phyloP scores from a whole-genome alignment of 2,113 vertebrate genomes.

The Oryzias celebensis region DNA sequence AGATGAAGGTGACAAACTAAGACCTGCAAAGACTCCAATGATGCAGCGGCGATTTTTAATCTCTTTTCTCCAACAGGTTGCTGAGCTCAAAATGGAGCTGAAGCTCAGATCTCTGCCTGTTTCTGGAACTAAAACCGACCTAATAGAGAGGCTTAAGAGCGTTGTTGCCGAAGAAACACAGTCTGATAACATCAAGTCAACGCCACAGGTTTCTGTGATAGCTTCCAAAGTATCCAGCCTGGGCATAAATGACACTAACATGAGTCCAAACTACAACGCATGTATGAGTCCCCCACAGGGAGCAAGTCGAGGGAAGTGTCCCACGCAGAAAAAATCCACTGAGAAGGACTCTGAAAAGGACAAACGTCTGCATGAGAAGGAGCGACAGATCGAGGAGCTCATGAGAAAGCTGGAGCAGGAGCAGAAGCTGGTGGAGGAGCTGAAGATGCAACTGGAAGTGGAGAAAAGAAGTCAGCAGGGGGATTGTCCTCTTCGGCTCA shows the following conservation, averaged over 20 bases:
- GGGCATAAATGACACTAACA: slow-evolving; percentile 79
- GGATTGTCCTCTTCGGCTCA: slow-evolving; percentile 52
- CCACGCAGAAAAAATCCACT: slow-evolving; percentile 72
- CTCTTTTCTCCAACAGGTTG: slow-evolving; percentile 79
- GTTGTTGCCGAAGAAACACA: slow-evolving; percentile 21
- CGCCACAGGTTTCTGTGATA: slow-evolving; percentile 86
- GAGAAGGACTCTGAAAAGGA: slow-evolving; percentile 92
- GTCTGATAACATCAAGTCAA: slow-evolving; percentile 74
- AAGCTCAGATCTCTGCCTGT: slow-evolving; percentile 93
- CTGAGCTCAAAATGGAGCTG: slow-evolving; percentile 94
- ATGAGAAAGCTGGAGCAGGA: slow-evolving; percentile 94
- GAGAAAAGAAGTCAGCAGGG: slow-evolving; percentile 89
- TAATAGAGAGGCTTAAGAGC: slow-evolving; percentile 88
- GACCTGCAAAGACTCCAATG: slow-evolving; percentile 1
- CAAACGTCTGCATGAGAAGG: slow-evolving; percentile 92
- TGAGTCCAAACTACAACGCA: slow-evolving; percentile 26
- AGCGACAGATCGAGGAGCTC: slow-evolving; percentile 94
- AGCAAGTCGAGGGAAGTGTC: slow-evolving; percentile 57
- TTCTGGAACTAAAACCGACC: slow-evolving; percentile 94
- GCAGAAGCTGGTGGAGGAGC: slow-evolving; percentile 91
- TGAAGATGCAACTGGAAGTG: slow-evolving; percentile 96
- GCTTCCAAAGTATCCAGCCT: slow-evolving; percentile 84
- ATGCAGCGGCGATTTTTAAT: neutral
- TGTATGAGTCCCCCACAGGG: slow-evolving; percentile 64
- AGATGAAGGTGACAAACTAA: slow-evolving; percentile 87